Conservation (phyloP, 2,113 vertebrate genomes). For the Caranx melampygus region DNA sequence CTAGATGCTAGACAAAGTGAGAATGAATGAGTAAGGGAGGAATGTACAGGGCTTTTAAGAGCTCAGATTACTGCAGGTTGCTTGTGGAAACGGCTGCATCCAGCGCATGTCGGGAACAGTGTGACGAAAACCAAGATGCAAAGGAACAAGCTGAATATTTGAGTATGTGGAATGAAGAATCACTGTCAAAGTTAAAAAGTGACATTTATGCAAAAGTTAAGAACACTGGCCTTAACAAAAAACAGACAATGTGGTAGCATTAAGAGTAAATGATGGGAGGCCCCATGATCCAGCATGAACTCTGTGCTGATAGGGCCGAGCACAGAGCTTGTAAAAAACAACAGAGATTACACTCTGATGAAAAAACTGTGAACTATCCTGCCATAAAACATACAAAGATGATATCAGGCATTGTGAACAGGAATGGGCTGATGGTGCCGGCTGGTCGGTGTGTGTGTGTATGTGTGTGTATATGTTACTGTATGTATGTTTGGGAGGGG, state of each 20-base stretch:
- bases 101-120: slow-evolving; percentile 1
- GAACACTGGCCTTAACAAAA: not conserved
- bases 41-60: slow-evolving; percentile 72
- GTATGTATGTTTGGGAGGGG: slow-evolving; percentile 39
- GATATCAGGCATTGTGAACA: slow-evolving; percentile 42
- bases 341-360: slow-evolving; percentile 33
- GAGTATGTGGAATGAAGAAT: not conserved
- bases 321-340: slow-evolving; percentile 15
- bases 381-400: slow-evolving; percentile 62
- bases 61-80: slow-evolving; percentile 62
- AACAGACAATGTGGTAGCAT: not conserved
- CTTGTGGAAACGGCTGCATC: slow-evolving; percentile 45
- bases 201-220: not conserved
- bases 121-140: slow-evolving; percentile 25
- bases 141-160: slow-evolving; percentile 24
- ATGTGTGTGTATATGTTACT: not conserved
- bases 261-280: not conserved
- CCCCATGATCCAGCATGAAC: slow-evolving; percentile 17
- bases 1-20: slow-evolving; percentile 61
- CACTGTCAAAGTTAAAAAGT: slow-evolving; percentile 2
- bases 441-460: slow-evolving; percentile 16
- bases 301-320: slow-evolving; percentile 15
- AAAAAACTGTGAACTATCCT: slow-evolving; percentile 39
- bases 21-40: slow-evolving; percentile 56
- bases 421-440: slow-evolving; percentile 34